Base-by-base conservation (phyloP, 2,888 invertebrate species). In the Andrena trimmerana region DNA sequence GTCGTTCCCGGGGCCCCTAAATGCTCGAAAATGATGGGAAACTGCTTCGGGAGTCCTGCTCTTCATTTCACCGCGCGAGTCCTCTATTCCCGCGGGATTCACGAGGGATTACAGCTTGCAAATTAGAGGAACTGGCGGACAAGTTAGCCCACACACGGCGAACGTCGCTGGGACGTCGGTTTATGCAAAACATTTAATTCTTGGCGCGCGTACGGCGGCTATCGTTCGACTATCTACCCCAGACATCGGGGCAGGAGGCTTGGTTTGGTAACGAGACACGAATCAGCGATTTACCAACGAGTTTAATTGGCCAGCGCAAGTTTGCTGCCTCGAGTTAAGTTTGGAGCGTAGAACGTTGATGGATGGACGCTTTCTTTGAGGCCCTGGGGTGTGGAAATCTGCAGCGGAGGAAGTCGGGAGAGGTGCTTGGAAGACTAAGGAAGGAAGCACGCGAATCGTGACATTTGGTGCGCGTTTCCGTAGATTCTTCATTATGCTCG, bases 191-290 rank as follows among this genome's bases (percentile, higher is more conserved):
- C 87, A 86, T 88, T 90, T 86, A 86, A 88, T 89, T 90, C 85
- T 78, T 69, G 24, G 65, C 66, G 73, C 54, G 36, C 50, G n/a
- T 50, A 24, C 29, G 36, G 13, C 42, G 29, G 27, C 20, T 76
- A 85, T 81, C 66, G 86, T 83, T 83, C 72, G 70, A 69, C 78
- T 90, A 90, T 91, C 90, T 90, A 90, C 88, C 87, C 90, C 88
- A 89, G 90, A 90, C 90, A 90, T 91, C 89, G 85, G 74, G 69
- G 36, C 36, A 8, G 59, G 69, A 54, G 65, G 70, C 67, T 57
- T 57, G 60, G 82, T 78, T 68, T 74, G 86, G 86, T 90, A 89
- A 90, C 89, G 84, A 90, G 90, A 83, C 87, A 83, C 82, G 67
- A 77, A 67, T 84, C 24, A 72, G 75, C 74, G 70, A 81, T 75